Conservation (phyloP, 1,140 invertebrate genomes). For the Apis dorsata region DNA sequence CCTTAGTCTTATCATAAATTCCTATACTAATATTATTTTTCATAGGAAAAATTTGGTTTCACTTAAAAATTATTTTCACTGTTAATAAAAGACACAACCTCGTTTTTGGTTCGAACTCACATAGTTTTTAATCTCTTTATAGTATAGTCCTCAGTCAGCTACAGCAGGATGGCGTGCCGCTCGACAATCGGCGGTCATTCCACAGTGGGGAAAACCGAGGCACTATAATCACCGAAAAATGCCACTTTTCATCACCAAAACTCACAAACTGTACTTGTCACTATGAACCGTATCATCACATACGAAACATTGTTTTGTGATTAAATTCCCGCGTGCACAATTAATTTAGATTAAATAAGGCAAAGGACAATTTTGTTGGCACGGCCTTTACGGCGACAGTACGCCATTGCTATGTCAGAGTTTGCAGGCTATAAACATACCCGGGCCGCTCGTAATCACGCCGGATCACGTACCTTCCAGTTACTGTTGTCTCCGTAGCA, state of each 20-base stretch:
- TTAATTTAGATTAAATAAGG: slow-evolving; percentile 41
- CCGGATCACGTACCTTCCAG: slow-evolving; percentile 67
- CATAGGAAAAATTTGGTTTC: slow-evolving; percentile 30
- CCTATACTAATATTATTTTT: slow-evolving; percentile 2
- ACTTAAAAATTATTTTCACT: background rate
- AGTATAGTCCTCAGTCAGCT: slow-evolving; percentile 53
- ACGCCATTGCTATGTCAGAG: slow-evolving; percentile 75
- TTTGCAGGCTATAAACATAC: slow-evolving; percentile 78
- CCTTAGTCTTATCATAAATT: slow-evolving; percentile 30
- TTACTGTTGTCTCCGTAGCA: slow-evolving; percentile 67
- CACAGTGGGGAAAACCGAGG: slow-evolving; percentile 57
- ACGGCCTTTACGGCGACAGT: slow-evolving; percentile 59
- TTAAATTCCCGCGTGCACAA: slow-evolving; percentile 24
- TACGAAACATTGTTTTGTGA: slow-evolving; percentile 17
- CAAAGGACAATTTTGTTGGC: slow-evolving; percentile 49
- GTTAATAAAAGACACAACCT: slow-evolving; percentile 39
- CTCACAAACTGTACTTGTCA: slow-evolving; percentile 34
- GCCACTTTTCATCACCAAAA: slow-evolving; percentile 46
- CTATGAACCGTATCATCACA: slow-evolving; percentile 22
- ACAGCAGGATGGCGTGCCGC: slow-evolving; percentile 71
- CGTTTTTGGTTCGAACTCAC: slow-evolving; percentile 48
- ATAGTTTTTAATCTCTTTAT: slow-evolving; percentile 54
- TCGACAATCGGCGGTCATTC: slow-evolving; percentile 65
- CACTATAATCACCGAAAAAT: slow-evolving; percentile 50
- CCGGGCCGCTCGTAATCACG: slow-evolving; percentile 50